These are phyloP conservation scores for Caenorhabditis doughertyi DNA, from an alignment of 2,888 invertebrate genomes.

Conservation along the genomic window DNA sequence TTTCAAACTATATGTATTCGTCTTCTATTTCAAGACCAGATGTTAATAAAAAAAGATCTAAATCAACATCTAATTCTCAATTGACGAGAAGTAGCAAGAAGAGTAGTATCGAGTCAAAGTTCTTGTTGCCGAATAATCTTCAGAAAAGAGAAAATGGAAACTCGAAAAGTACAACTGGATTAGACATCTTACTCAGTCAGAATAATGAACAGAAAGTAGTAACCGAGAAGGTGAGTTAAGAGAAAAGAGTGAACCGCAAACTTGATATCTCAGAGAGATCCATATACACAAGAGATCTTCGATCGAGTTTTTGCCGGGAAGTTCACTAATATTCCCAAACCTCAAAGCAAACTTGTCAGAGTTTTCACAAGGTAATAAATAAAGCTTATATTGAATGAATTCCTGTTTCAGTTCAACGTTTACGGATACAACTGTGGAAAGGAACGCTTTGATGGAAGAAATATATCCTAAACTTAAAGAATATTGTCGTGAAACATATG, in stretches of 20 bases:
- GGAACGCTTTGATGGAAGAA: constrained; percentile 97
- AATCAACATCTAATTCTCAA: constrained; percentile 30
- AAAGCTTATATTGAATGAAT: too few relatives aligned
- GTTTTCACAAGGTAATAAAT: constrained; percentile 91
- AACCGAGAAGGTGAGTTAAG: constrained; percentile 24
- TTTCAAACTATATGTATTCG: constrained; percentile 28
- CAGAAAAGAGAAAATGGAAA: constrained; percentile 13
- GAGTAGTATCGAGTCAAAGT: constrained; percentile 25
- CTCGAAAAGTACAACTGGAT: constrained; percentile 19
- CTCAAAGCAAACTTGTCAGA: constrained; percentile 97
- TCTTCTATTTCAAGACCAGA: constrained; percentile 15
- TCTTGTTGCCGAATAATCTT: constrained; percentile 23
- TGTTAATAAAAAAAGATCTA: constrained; percentile 17
- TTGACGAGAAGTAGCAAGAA: constrained; percentile 30
- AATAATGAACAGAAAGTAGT: constrained; percentile 41
- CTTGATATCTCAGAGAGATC: constrained; percentile 51
- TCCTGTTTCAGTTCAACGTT: constrained; percentile 91
- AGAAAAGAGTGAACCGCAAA: too few relatives aligned
- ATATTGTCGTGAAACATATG: constrained; percentile 96
- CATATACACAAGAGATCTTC: constrained; percentile 83
- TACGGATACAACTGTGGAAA: constrained; percentile 97
- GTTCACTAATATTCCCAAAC: constrained; percentile 92
- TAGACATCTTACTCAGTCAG: constrained; percentile 43
- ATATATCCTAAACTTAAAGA: constrained; percentile 96
- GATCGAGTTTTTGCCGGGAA: constrained; percentile 94